Conservation (phyloP, 2,113 vertebrate species). For the Scomber colias region DNA sequence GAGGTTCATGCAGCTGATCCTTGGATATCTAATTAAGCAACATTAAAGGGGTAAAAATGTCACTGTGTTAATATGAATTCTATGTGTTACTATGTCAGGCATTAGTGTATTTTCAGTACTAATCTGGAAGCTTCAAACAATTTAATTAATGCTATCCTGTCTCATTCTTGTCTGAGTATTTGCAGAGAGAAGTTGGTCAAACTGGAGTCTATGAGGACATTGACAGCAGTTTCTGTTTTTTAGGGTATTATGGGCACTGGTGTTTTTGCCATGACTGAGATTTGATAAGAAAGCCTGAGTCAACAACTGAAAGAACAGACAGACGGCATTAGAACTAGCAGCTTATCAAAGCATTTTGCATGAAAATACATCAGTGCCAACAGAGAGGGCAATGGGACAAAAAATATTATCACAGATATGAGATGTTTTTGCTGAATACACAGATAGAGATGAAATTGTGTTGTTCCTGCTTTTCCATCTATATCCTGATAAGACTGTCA, state of each 20-base stretch:
- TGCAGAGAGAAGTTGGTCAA: not conserved
- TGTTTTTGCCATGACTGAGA: slow-evolving; percentile 42
- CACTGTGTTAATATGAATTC: not conserved
- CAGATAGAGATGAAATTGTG: slow-evolving; percentile 65
- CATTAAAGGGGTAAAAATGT: not conserved
- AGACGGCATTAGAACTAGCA: slow-evolving; percentile 35
- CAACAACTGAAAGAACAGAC: slow-evolving; percentile 60
- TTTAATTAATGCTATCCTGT: not conserved
- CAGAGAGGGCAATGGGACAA: slow-evolving; percentile 49
- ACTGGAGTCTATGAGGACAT: not conserved
- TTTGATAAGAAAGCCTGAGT: slow-evolving; percentile 68
- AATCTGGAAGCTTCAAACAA: not conserved
- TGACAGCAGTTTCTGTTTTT: not conserved
- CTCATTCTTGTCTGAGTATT: not conserved
- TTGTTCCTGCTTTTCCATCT: slow-evolving; percentile 66
- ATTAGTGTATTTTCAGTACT: no score
- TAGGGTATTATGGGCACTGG: not conserved
- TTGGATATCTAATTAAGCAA: not conserved
- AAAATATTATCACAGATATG: slow-evolving; percentile 71
- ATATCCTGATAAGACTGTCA: slow-evolving; percentile 62
- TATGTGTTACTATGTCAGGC: not conserved
- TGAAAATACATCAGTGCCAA: slow-evolving; percentile 64
- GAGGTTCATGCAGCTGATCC: not conserved
- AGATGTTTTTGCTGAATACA: slow-evolving; percentile 76
- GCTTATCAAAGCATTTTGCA: slow-evolving; percentile 69